A percentile compares a stretch with the other conserved stretches of the same genome.
Conservation (phyloP, 2,797 vertebrate genomes). For the Pyrocephalus nanus region DNA sequence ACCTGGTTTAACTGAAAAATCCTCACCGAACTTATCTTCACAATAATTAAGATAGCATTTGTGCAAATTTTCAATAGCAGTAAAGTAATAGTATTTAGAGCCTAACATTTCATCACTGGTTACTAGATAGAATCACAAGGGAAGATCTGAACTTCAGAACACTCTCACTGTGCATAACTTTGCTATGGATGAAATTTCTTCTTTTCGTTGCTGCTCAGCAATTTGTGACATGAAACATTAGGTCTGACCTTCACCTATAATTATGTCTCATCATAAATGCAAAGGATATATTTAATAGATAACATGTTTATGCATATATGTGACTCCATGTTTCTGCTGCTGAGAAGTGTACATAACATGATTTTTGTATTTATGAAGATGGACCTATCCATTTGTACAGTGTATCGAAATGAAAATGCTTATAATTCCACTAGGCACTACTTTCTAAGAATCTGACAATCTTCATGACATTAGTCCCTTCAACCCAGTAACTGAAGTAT, state of each 20-base stretch:
- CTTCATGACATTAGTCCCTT: background rate
- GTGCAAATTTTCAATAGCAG: background rate
- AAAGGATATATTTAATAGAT: background rate
- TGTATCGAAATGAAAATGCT: background rate
- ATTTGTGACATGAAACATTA: background rate
- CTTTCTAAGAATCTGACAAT: background rate
- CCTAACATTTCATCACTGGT: background rate
- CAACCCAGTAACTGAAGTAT: background rate
- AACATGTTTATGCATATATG: background rate
- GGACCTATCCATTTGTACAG: background rate
- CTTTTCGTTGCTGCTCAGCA: background rate
- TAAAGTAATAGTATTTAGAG: background rate
- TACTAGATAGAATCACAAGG: background rate
- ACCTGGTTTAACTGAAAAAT: background rate
- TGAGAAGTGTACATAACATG: background rate
- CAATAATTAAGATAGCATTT: background rate
- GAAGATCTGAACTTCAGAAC: background rate
- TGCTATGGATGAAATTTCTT: background rate
- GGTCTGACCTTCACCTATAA: background rate
- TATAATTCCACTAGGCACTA: background rate
- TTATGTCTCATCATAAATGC: background rate
- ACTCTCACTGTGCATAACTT: background rate
- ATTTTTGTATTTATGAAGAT: background rate
- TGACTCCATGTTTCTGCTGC: background rate
- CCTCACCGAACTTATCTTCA: background rate